These are phyloP conservation scores for Leucophenga varia DNA, from an alignment of 1,140 invertebrate species.

Conservation along the genomic window DNA sequence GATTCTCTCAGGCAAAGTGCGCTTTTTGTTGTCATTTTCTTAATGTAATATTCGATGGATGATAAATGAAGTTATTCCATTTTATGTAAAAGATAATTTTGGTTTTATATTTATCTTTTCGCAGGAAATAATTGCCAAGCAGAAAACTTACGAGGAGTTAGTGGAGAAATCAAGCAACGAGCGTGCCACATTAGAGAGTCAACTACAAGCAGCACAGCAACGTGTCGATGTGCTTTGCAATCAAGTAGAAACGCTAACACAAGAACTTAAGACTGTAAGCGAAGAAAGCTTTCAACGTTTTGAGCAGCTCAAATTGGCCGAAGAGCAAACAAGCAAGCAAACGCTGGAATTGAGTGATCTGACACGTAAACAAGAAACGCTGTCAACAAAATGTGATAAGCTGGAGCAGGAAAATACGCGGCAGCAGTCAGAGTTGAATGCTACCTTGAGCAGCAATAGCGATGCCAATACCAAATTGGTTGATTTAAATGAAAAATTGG, in stretches of 20 bases:
- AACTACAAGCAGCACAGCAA: constrained; percentile 29
- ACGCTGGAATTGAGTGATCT: constrained; percentile 26
- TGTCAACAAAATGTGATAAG: constrained; percentile 5
- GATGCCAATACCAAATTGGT: constrained; percentile 30
- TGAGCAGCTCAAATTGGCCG: constrained; percentile 22
- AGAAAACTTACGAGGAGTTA: constrained; percentile 31
- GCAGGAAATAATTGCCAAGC: constrained; percentile 27
- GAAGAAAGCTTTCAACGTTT: constrained; percentile 18
- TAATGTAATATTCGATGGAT: too few species aligned
- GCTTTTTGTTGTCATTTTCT: too few species aligned
- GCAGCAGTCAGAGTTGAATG: constrained; percentile 31
- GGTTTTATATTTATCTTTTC: too few species aligned
- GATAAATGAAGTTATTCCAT: too few species aligned
- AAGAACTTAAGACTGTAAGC: constrained; percentile 24
- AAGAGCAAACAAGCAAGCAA: constrained; percentile 24
- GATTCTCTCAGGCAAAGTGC: too few species aligned
- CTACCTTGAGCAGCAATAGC: constrained; percentile 8
- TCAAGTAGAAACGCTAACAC: constrained; percentile 30
- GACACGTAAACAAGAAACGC: constrained; percentile 27
- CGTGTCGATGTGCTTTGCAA: constrained; percentile 24
- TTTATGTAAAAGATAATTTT: too few species aligned
- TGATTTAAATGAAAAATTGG: constrained; percentile 31
- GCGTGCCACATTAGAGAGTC: constrained; percentile 22
- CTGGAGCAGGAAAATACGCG: constrained; percentile 27
- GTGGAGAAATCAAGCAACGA: constrained; percentile 25